A percentile compares a stretch with the other conserved stretches of the same genome.
phyloP scores from a whole-genome alignment of 2,113 vertebrate species.

The Grantiella picta region DNA sequence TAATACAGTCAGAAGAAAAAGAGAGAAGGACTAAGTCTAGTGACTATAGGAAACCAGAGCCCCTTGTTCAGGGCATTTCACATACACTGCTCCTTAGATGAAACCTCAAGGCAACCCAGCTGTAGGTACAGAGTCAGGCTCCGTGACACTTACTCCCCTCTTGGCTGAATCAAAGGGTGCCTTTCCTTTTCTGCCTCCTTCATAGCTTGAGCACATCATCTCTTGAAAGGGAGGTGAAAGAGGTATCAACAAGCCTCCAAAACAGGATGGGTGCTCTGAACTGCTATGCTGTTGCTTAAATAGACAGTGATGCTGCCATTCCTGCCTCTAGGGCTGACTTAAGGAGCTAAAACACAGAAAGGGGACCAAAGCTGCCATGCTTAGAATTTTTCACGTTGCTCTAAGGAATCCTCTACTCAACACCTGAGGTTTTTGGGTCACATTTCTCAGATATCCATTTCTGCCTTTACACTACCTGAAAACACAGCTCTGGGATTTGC shows the following conservation, averaged over 20 bases:
- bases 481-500: neutral
- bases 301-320: neutral
- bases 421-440: neutral
- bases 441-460: neutral
- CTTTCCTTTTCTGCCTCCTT: neutral
- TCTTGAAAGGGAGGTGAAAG: neutral
- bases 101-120: neutral
- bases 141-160: neutral
- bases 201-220: neutral
- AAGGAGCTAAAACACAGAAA: neutral
- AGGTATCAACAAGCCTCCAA: neutral
- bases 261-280: neutral
- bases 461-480: neutral
- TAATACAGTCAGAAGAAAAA: neutral
- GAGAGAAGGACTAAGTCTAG: neutral
- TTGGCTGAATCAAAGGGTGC: neutral
- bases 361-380: neutral
- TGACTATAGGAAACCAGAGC: neutral
- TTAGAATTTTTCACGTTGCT: neutral
- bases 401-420: neutral
- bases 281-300: neutral
- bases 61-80: neutral
- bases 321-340: neutral
- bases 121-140: neutral
- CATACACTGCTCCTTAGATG: neutral